Evolutionary conservation across 2,113 vertebrate species (phyloP).

Genomic region (Todiramphus saurophagus): DNA sequence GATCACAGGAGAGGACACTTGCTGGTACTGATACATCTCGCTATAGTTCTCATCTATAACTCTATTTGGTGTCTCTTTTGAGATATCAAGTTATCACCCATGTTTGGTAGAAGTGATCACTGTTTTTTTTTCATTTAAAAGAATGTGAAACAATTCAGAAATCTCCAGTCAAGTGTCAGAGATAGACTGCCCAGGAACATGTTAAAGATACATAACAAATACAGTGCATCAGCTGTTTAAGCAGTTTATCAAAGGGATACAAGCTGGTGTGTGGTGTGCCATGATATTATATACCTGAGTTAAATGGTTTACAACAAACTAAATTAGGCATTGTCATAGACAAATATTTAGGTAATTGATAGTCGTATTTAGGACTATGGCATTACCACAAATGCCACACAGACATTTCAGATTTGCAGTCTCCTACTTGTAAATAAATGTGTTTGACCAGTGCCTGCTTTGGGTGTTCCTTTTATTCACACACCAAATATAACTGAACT

Average conservation of each 20-base stretch:
- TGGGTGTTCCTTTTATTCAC: slow-evolving; percentile 3
- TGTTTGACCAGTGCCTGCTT: neutral
- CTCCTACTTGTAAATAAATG: neutral
- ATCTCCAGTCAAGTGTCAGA: neutral
- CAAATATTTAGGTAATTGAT: neutral
- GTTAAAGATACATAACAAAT: neutral
- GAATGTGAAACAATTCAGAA: neutral
- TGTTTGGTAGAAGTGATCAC: neutral
- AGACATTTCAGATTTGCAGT: neutral
- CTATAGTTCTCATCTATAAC: neutral
- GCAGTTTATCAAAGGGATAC: neutral
- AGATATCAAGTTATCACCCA: neutral
- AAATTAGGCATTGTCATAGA: neutral
- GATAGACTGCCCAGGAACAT: neutral
- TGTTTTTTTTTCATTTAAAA: neutral
- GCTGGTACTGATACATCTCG: neutral
- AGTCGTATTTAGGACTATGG: neutral
- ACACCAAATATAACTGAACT: neutral
- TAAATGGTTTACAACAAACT: neutral
- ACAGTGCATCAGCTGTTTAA: neutral
- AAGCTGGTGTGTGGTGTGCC: neutral
- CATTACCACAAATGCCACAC: neutral
- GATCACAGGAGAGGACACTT: neutral
- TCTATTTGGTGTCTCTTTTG: neutral
- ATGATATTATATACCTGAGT: neutral